phyloP scores from a whole-genome alignment of 1,140 invertebrate genomes.

The Brachionus angularis region DNA sequence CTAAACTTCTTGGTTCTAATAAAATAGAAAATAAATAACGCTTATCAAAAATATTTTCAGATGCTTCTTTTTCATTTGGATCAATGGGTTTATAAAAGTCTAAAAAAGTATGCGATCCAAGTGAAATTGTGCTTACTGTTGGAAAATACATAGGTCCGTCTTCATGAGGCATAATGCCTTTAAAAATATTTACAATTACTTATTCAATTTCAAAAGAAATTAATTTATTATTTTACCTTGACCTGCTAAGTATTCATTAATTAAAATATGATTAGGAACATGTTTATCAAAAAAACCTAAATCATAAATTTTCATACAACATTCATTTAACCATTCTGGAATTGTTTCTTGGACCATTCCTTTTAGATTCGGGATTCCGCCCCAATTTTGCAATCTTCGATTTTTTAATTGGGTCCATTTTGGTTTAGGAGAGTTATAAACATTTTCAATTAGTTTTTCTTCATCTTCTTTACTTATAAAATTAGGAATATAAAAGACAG shows the following conservation, averaged over 20 bases:
- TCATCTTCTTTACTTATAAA: constrained; percentile 82
- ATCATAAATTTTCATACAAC: constrained; percentile 69
- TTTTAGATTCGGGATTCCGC: constrained; percentile 81
- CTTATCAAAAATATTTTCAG: neutral
- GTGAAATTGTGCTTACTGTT: constrained; percentile 82
- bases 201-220: neutral
- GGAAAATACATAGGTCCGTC: constrained; percentile 91
- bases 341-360: constrained; percentile 89
- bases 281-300: constrained; percentile 71
- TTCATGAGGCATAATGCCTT: constrained; percentile 69
- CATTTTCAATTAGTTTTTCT: constrained; percentile 62
- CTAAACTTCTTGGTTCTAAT: constrained; percentile 78
- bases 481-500: constrained; percentile 80
- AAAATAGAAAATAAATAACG: constrained; percentile 60
- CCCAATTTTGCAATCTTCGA: constrained; percentile 89
- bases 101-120: constrained; percentile 81
- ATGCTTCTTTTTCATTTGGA: constrained; percentile 5
- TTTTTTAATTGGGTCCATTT: constrained; percentile 91
- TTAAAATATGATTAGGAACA: constrained; percentile 82
- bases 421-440: constrained; percentile 78
- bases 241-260: constrained; percentile 88
- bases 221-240: constrained; percentile 72
- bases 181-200: constrained; percentile 19
- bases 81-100: constrained; percentile 69
- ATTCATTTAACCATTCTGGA: constrained; percentile 75